Percentiles rank a stretch among this genome's conserved stretches.
Evolutionary conservation across 2,888 invertebrate species (phyloP).

Genomic region (Heliconius ethilla): DNA sequence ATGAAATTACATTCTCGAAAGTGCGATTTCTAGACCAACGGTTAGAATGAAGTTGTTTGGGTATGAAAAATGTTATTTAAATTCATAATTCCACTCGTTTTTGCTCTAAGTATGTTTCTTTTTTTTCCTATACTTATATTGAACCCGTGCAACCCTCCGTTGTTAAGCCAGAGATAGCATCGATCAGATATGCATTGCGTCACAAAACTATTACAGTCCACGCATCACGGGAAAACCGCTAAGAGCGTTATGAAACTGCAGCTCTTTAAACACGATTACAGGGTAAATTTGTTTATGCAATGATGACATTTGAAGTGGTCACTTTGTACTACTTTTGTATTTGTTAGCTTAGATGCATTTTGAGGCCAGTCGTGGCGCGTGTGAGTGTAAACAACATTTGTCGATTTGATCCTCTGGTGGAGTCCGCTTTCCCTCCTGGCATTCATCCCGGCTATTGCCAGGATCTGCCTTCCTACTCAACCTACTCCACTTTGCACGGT

Average conservation of each 20-base stretch:
- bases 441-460: no score
- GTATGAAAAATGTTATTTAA: no score
- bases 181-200: not conserved
- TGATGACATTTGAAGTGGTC: not conserved
- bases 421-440: not conserved
- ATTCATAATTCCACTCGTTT: no score
- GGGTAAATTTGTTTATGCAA: constrained; percentile 9
- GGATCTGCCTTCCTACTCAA: no score
- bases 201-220: constrained; percentile 8
- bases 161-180: no score
- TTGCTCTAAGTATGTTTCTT: not conserved
- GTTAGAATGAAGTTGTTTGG: no score
- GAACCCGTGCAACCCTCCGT: not conserved
- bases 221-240: constrained; percentile 20
- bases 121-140: not conserved
- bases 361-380: not conserved
- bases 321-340: not conserved
- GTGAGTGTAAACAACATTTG: not conserved
- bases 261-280: constrained; percentile 10
- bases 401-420: not conserved
- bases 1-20: not conserved
- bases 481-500: no score
- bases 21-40: not conserved
- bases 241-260: constrained; percentile 20
- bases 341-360: no score